Conservation (phyloP, 2,797 vertebrate species). For the Helarctos malayanus region DNA sequence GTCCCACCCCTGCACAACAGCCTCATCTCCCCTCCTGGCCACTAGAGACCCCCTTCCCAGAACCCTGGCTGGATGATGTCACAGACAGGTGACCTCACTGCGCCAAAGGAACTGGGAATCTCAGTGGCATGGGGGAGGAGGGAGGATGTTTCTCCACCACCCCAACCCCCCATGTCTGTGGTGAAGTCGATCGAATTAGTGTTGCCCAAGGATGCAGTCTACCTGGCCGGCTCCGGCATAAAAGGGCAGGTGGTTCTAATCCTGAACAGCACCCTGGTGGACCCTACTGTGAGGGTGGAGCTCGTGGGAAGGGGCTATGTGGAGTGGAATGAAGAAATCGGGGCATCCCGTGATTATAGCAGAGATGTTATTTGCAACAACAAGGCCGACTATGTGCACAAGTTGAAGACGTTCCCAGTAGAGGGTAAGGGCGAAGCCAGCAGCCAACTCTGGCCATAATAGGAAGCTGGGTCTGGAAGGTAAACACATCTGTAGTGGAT, state of each 20-base stretch:
- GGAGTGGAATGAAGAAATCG: constrained; percentile 83
- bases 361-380: constrained; percentile 82
- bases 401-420: constrained; percentile 80
- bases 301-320: constrained; percentile 84
- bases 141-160: background rate
- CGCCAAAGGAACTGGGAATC: background rate
- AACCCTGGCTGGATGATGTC: constrained; percentile 76
- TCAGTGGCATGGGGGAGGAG: background rate
- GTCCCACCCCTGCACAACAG: background rate
- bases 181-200: constrained; percentile 83
- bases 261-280: constrained; percentile 81
- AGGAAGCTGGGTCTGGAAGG: background rate
- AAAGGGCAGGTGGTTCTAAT: constrained; percentile 78
- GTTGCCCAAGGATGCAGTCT: constrained; percentile 80
- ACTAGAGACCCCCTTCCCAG: background rate
- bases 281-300: constrained; percentile 82
- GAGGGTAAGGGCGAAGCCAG: constrained; percentile 67
- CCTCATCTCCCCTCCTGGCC: background rate
- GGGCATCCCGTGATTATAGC: constrained; percentile 75
- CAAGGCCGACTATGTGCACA: constrained; percentile 83
- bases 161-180: constrained; percentile 79
- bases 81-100: constrained; percentile 75
- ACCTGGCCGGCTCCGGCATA: constrained; percentile 79
- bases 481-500: background rate
- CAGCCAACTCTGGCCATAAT: background rate